Evolutionary conservation across 2,113 vertebrate species (phyloP).

Genomic region (Raphicerus campestris): DNA sequence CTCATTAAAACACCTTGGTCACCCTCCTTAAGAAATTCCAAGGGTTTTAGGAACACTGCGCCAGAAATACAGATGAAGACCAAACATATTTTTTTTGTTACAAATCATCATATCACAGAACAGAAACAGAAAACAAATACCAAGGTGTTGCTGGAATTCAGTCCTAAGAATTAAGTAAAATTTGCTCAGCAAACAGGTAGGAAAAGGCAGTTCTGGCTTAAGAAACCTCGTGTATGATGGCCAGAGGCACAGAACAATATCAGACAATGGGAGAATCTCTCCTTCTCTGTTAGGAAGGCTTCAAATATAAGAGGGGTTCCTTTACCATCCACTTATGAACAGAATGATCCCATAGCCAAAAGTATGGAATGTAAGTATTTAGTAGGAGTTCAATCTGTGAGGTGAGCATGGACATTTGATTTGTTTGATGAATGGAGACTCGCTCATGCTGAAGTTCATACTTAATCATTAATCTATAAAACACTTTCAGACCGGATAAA

Average conservation of each 20-base stretch:
- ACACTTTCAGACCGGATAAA: neutral
- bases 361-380: neutral
- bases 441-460: neutral
- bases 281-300: neutral
- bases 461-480: neutral
- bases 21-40: neutral
- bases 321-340: neutral
- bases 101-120: neutral
- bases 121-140: neutral
- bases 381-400: neutral
- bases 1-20: neutral
- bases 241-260: neutral
- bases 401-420: neutral
- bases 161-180: neutral
- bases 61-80: neutral
- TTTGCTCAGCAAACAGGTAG: neutral
- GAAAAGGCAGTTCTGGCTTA: neutral
- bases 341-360: neutral
- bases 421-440: neutral
- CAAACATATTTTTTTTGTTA: neutral
- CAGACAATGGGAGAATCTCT: neutral
- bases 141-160: neutral
- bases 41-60: neutral
- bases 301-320: neutral
- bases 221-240: neutral